phyloP scores from a whole-genome alignment of 2,888 invertebrate species.

The Nomada ferruginata region DNA sequence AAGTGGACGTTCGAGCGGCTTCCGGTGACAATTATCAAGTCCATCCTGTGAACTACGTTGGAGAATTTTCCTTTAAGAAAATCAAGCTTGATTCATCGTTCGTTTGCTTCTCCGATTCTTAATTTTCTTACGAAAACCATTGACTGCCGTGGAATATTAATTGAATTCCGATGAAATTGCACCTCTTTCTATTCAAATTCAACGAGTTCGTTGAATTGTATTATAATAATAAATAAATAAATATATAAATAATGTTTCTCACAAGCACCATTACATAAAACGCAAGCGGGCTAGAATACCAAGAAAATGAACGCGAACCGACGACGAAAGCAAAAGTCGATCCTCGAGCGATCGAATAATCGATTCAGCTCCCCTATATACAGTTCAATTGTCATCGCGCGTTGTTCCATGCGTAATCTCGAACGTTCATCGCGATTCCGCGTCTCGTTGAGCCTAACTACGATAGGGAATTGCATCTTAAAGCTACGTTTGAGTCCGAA shows the following conservation, averaged over 20 bases:
- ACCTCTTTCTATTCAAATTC: no score
- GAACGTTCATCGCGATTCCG: conserved; percentile 38
- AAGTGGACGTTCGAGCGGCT: neutral
- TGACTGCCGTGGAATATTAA: no score
- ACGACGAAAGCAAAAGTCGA: conserved; percentile 28
- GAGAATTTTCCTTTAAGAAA: neutral
- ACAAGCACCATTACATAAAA: neutral
- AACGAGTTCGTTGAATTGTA: no score
- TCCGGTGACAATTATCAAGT: neutral
- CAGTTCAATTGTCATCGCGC: conserved; percentile 7
- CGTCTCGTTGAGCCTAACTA: conserved; percentile 55
- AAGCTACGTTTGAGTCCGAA: conserved; percentile 50
- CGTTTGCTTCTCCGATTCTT: neutral
- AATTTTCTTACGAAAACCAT: neutral
- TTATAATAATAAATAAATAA: neutral
- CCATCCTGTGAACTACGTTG: neutral
- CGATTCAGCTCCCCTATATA: conserved; percentile 3
- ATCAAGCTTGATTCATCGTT: no score
- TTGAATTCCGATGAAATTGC: no score
- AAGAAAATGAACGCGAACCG: neutral
- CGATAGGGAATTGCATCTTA: conserved; percentile 45
- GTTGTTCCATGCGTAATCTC: conserved; percentile 23
- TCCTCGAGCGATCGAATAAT: conserved; percentile 28
- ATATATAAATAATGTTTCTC: neutral
- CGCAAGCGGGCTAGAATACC: conserved; percentile 17